These are phyloP conservation scores for Mesitornis unicolor DNA, from an alignment of 2,113 vertebrate species.

Conservation along the genomic window DNA sequence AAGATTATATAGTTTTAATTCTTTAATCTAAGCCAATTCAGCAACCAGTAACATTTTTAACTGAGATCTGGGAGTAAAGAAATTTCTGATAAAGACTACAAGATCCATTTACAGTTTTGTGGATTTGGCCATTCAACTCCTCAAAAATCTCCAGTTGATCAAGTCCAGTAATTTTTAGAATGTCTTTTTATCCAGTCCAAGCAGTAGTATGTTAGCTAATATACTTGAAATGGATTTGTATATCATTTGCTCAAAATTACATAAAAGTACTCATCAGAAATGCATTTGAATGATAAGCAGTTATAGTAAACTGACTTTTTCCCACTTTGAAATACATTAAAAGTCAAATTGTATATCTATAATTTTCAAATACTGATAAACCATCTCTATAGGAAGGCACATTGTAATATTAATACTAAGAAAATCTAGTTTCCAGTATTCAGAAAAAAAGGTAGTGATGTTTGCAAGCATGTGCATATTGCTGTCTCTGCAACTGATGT, in stretches of 20 bases:
- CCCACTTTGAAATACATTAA: background rate
- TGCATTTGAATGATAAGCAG: background rate
- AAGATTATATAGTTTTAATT: background rate
- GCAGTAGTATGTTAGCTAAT: background rate
- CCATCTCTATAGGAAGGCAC: background rate
- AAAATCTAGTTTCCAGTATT: background rate
- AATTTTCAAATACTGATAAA: background rate
- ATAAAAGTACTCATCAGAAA: background rate
- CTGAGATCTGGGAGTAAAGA: background rate
- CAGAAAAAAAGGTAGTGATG: background rate
- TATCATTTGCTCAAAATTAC: background rate
- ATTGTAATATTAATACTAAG: background rate
- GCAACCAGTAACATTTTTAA: background rate
- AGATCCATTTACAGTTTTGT: background rate
- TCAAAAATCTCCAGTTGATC: background rate
- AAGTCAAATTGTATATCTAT: background rate
- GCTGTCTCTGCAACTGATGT: background rate
- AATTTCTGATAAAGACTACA: background rate
- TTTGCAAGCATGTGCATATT: background rate
- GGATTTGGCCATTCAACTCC: background rate
- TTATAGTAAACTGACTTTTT: background rate
- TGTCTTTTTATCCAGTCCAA: background rate
- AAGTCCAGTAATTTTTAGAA: background rate
- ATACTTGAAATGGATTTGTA: background rate
- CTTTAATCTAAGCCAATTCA: background rate